phyloP scores from a whole-genome alignment of 2,888 invertebrate species.

The Dioctria rufipes region DNA sequence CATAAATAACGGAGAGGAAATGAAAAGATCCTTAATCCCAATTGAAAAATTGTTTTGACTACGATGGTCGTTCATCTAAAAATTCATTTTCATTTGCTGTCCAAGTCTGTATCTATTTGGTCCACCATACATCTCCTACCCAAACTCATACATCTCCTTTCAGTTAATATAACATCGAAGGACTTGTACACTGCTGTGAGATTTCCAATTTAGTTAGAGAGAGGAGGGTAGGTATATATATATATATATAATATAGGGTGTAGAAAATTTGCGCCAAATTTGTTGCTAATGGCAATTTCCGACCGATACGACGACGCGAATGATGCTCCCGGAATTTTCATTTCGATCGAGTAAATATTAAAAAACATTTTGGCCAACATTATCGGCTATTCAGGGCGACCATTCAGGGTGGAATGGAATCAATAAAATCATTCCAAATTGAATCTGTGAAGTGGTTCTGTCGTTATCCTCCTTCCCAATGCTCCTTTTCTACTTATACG shows the following conservation, averaged over 20 bases:
- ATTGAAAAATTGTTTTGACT: constrained; percentile 47
- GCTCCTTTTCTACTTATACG: not conserved
- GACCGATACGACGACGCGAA: not conserved
- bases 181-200: not conserved
- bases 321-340: not conserved
- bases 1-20: constrained; percentile 38
- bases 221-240: no score
- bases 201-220: constrained; percentile 31
- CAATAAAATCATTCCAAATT: constrained; percentile 44
- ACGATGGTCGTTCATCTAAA: not conserved
- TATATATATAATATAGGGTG: no score
- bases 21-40: constrained; percentile 41
- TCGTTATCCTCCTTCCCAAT: constrained; percentile 12
- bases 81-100: constrained; percentile 31
- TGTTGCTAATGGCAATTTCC: constrained; percentile 34
- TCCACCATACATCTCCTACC: no score
- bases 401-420: constrained; percentile 47
- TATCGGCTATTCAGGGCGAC: constrained; percentile 43
- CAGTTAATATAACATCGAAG: no score
- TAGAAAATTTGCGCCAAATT: constrained; percentile 29
- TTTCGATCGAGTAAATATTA: constrained; percentile 33
- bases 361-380: constrained; percentile 49
- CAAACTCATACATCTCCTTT: no score
- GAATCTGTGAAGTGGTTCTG: constrained; percentile 31
- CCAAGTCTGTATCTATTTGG: not conserved